phyloP scores from a whole-genome alignment of 2,888 invertebrate species.

The Temnothorax unifasciatus region DNA sequence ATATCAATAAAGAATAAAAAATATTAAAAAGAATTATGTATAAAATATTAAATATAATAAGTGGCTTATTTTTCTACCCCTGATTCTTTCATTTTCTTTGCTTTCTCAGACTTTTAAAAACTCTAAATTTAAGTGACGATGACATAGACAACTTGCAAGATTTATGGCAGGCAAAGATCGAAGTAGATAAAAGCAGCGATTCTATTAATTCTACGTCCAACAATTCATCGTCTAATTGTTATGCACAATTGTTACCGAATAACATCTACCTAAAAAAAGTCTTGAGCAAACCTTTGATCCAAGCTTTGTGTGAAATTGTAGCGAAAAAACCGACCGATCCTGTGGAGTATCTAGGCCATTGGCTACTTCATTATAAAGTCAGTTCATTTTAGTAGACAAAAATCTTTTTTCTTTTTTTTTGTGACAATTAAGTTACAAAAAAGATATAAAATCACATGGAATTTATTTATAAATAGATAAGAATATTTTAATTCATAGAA shows the following conservation, averaged over 20 bases:
- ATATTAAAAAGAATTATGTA: background rate
- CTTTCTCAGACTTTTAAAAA: constrained; percentile 56
- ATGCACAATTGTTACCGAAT: constrained; percentile 57
- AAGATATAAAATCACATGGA: background rate
- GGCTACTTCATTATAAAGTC: constrained; percentile 80
- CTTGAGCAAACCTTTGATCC: constrained; percentile 69
- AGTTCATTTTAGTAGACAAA: background rate
- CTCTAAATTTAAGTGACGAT: constrained; percentile 40
- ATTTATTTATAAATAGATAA: background rate
- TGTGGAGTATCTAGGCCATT: constrained; percentile 81
- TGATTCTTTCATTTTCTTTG: background rate
- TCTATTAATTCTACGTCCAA: constrained; percentile 43
- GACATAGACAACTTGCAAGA: constrained; percentile 47
- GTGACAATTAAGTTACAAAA: background rate
- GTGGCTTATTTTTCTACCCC: background rate
- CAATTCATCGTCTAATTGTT: constrained; percentile 34
- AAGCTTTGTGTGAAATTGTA: constrained; percentile 78
- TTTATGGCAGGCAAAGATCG: constrained; percentile 41
- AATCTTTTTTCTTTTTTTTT: background rate
- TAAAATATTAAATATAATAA: background rate
- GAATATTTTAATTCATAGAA: background rate
- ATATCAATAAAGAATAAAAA: background rate
- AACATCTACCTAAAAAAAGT: constrained; percentile 68
- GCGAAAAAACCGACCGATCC: constrained; percentile 79
- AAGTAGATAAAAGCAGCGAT: constrained; percentile 12